Evolutionary conservation across 2,888 invertebrate species (phyloP).

Genomic region (Torymus auratus): DNA sequence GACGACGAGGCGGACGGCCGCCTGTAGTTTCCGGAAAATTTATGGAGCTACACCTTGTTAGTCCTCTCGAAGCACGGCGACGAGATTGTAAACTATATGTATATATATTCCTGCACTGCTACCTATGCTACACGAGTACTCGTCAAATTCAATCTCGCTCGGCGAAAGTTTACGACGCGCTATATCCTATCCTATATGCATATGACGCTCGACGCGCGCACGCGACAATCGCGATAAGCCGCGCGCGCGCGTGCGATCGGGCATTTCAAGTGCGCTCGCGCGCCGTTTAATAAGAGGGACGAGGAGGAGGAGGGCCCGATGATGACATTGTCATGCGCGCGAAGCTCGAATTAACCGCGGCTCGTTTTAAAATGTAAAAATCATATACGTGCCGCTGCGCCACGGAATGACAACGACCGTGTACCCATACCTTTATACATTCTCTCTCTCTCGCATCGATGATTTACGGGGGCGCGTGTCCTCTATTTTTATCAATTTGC

Average conservation of each 20-base stretch:
- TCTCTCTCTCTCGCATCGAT: too few species aligned
- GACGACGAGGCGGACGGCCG: too few species aligned
- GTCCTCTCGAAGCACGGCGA: neutral
- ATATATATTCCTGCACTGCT: neutral
- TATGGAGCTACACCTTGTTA: neutral
- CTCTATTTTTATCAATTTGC: too few species aligned
- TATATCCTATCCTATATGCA: neutral
- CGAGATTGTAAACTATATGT: conserved; percentile 19
- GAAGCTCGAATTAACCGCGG: neutral
- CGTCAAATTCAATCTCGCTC: conserved; percentile 32
- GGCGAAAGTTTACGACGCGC: conserved; percentile 34
- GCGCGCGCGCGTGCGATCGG: conserved; percentile 9
- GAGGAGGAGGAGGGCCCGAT: conserved; percentile 1
- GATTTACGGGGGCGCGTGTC: too few species aligned
- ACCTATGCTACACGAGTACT: too few species aligned
- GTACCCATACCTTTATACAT: too few species aligned
- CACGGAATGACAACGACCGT: too few species aligned
- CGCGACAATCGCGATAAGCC: conserved; percentile 27
- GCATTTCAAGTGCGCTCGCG: conserved; percentile 9
- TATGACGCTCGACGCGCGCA: neutral
- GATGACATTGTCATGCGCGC: conserved; percentile 34
- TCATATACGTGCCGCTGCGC: neutral
- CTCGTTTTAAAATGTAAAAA: conserved; percentile 2
- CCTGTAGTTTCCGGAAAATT: conserved; percentile 2
- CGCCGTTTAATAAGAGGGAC: too few species aligned